These are phyloP conservation scores for Phaethornis superciliosus DNA, from an alignment of 2,113 vertebrate species.

Conservation along the genomic window DNA sequence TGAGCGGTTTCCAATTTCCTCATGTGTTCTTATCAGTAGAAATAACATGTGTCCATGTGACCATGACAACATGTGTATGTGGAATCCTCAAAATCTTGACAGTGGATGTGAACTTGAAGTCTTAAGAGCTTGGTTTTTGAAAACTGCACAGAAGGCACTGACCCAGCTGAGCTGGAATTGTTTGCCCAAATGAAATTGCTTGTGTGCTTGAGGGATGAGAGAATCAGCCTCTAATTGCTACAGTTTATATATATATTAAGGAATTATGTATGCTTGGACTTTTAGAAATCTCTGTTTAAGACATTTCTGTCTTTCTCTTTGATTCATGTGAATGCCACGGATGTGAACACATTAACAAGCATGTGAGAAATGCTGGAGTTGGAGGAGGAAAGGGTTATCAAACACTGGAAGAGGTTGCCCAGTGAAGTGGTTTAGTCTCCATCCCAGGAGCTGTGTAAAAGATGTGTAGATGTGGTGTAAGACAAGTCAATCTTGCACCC, in stretches of 20 bases:
- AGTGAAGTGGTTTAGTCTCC: too few relatives aligned
- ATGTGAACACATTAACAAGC: rapidly evolving
- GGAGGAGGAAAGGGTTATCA: background rate
- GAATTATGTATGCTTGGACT: background rate
- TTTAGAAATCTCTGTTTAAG: background rate
- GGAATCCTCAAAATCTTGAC: background rate
- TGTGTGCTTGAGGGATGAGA: background rate
- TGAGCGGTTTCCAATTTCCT: background rate
- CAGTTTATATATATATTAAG: background rate
- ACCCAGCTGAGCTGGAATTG: background rate
- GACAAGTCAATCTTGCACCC: background rate
- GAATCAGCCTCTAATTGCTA: background rate
- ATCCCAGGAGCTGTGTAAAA: too few relatives aligned
- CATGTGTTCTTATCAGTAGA: background rate
- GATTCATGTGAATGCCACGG: background rate
- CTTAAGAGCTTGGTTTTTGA: background rate
- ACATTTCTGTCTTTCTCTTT: background rate
- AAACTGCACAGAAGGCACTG: background rate
- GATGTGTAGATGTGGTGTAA: too few relatives aligned
- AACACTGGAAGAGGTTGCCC: too few relatives aligned
- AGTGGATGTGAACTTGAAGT: background rate
- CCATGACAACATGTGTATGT: background rate
- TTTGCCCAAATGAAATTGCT: background rate
- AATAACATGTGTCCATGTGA: too few relatives aligned
- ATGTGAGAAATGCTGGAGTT: background rate